phyloP scores from a whole-genome alignment of 2,113 vertebrate species.

The Gavia stellata region DNA sequence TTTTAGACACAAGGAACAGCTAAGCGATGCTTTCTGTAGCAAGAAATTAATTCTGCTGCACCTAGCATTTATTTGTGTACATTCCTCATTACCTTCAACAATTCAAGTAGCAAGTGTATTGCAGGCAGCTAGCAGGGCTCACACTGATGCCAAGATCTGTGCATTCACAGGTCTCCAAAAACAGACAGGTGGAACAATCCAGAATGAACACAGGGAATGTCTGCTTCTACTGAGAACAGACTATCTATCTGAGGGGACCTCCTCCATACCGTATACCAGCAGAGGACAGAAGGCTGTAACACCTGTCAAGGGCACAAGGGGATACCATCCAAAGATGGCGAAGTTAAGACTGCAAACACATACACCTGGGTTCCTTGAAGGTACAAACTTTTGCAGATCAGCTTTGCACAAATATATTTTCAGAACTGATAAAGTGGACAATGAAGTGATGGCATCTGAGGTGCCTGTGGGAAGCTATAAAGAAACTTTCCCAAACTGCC shows the following conservation, averaged over 20 bases:
- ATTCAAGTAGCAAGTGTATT: not conserved
- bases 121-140: not conserved
- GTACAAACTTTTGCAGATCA: not conserved
- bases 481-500: not conserved
- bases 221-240: not conserved
- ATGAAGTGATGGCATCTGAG: not conserved
- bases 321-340: not conserved
- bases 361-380: not conserved
- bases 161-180: not conserved
- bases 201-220: not conserved
- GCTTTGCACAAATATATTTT: not conserved
- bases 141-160: accelerated
- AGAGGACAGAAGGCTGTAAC: not conserved
- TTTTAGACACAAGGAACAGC: not conserved
- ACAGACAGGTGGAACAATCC: not conserved
- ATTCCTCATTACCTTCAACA: not conserved
- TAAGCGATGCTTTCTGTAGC: not conserved
- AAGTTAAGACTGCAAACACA: not conserved
- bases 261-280: not conserved
- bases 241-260: not conserved
- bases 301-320: not conserved
- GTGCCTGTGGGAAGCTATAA: not conserved
- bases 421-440: not conserved
- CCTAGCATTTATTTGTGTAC: not conserved
- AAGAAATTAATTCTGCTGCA: not conserved